These are phyloP conservation scores for Erinaceus europaeus DNA, from an alignment of 2,113 vertebrate genomes.

Conservation along the genomic window DNA sequence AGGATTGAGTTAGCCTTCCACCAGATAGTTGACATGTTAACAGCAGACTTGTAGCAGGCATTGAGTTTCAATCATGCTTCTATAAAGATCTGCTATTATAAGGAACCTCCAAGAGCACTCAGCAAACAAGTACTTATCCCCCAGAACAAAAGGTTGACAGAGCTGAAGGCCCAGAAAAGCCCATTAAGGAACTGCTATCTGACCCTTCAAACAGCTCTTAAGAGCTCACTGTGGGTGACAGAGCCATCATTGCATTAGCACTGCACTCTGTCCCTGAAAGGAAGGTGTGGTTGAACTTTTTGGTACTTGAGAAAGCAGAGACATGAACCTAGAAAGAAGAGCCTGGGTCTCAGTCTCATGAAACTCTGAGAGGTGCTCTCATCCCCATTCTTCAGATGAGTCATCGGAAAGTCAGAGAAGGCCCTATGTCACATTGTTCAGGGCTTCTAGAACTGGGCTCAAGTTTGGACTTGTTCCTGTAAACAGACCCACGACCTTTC, in stretches of 20 bases:
- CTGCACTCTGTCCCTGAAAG: neutral
- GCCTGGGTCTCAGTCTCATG: neutral
- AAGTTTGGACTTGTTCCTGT: neutral
- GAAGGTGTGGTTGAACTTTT: neutral
- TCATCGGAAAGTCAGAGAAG: neutral
- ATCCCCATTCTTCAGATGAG: neutral
- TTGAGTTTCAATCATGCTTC: neutral
- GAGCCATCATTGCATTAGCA: neutral
- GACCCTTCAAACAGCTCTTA: neutral
- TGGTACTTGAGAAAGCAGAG: neutral
- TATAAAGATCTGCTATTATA: neutral
- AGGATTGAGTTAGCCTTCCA: neutral
- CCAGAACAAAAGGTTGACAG: neutral
- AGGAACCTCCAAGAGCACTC: neutral
- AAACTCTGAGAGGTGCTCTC: neutral
- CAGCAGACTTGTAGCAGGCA: neutral
- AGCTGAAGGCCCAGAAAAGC: neutral
- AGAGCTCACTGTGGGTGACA: neutral
- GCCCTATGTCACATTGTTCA: neutral
- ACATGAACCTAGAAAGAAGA: neutral
- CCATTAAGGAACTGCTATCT: neutral
- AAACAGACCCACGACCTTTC: neutral
- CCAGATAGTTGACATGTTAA: neutral
- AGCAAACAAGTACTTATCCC: neutral
- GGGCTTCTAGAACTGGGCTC: neutral